Percentiles rank a stretch among this genome's conserved stretches.
Conservation (phyloP, 2,888 invertebrate genomes). For the Yponomeuta sedellus region DNA sequence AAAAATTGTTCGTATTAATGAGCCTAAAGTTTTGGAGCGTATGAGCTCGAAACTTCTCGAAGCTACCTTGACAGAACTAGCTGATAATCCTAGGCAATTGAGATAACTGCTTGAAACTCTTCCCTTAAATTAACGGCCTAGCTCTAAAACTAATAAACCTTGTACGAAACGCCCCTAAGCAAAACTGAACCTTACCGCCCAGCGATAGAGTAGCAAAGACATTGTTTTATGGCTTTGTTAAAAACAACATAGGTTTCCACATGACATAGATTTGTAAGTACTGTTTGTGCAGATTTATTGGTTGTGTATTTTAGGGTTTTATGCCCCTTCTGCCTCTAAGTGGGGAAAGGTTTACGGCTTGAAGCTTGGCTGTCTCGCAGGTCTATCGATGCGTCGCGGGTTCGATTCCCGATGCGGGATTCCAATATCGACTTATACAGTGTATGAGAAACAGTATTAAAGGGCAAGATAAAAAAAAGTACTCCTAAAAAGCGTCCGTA, state of each 20-base stretch:
- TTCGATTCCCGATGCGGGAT: too few relatives aligned
- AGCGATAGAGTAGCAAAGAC: constrained; percentile 4
- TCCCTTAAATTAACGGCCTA: constrained; percentile 1
- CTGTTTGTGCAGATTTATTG: constrained; percentile 13
- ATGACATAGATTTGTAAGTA: constrained; percentile 14
- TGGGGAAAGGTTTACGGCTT: not conserved
- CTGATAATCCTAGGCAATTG: not conserved
- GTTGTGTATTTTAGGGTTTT: constrained; percentile 6
- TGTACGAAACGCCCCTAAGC: constrained; percentile 20
- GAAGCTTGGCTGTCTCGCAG: not conserved
- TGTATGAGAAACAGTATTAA: too few relatives aligned
- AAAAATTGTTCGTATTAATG: not conserved
- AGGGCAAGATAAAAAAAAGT: too few relatives aligned
- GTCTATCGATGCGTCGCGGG: too few relatives aligned
- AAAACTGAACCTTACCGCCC: not conserved
- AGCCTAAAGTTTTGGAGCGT: not conserved
- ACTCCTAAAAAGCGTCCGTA: too few relatives aligned
- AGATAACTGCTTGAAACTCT: constrained; percentile 5
- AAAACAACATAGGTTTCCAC: not conserved
- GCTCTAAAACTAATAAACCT: constrained; percentile 21
- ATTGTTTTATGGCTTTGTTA: constrained; percentile 12
- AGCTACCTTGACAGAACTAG: not conserved
- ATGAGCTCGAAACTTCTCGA: not conserved
- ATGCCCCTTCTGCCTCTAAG: not conserved
- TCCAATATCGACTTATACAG: too few relatives aligned